These are phyloP conservation scores for Synodontis membranacea DNA, from an alignment of 2,113 vertebrate genomes.

Conservation along the genomic window DNA sequence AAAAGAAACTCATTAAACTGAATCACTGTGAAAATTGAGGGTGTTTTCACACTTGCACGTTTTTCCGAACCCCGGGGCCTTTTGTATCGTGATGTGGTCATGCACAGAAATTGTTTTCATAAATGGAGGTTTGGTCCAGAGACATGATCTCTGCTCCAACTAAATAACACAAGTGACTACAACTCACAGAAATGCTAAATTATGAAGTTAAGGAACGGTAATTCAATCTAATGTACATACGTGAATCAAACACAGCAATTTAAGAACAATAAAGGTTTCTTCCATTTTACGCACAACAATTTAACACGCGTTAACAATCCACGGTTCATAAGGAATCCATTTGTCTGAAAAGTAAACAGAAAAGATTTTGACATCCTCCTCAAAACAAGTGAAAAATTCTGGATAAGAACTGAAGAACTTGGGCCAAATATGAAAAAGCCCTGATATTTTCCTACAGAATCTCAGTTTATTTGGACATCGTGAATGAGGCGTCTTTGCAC, in stretches of 20 bases:
- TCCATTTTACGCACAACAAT: neutral
- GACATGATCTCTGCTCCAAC: neutral
- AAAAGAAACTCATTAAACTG: constrained; percentile 16
- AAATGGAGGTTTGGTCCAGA: neutral
- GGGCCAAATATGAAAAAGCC: neutral
- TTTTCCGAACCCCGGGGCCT: constrained; percentile 19
- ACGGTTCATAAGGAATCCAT: neutral
- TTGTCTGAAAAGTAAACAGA: neutral
- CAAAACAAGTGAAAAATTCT: neutral
- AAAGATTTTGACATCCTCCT: neutral
- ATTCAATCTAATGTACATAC: neutral
- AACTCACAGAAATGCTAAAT: neutral
- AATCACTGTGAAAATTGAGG: constrained; percentile 14
- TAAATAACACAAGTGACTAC: neutral
- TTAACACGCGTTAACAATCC: neutral
- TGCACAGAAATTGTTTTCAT: constrained; percentile 16
- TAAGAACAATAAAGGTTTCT: neutral
- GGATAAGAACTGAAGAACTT: neutral
- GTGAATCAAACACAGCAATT: neutral
- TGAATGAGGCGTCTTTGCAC: neutral
- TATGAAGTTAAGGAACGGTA: neutral
- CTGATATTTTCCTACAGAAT: neutral
- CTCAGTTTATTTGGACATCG: neutral
- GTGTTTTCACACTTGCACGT: constrained; percentile 25
- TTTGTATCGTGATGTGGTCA: constrained; percentile 2